Evolutionary conservation across 37 sponge, comb jelly and placozoan species (phyloP).

Genomic region (Ephydatia muelleri): DNA sequence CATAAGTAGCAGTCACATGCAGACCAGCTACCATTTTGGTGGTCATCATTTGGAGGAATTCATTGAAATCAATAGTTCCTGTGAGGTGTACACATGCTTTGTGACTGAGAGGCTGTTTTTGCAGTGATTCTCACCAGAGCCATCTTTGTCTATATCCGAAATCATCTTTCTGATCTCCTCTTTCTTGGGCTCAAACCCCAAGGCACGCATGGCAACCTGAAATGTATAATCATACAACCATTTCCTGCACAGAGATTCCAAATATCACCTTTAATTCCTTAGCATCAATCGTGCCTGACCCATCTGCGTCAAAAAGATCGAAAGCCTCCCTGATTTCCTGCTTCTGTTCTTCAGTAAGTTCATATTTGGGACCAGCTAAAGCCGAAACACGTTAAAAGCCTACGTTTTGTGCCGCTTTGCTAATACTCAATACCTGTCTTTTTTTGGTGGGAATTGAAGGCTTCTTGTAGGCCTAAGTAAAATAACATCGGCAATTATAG

Average conservation of each 20-base stretch:
- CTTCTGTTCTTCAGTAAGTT: slow-evolving; percentile 98
- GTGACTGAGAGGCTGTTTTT: not conserved
- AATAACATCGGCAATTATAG: not conserved
- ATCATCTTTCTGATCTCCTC: slow-evolving; percentile 98
- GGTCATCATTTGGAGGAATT: slow-evolving; percentile 98
- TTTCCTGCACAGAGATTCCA: too few relatives aligned
- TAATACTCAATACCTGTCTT: slow-evolving; percentile 24
- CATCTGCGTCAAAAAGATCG: slow-evolving; percentile 98
- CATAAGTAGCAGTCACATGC: not conserved
- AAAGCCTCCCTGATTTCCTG: slow-evolving; percentile 99
- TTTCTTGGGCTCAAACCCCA: slow-evolving; percentile 99
- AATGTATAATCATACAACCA: not conserved
- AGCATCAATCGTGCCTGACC: slow-evolving; percentile 94
- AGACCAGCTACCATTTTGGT: slow-evolving; percentile 85
- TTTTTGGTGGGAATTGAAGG: slow-evolving; percentile 41
- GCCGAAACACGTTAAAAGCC: not conserved
- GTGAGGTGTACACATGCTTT: not conserved
- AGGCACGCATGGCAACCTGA: slow-evolving; percentile 95
- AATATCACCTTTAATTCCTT: slow-evolving; percentile 94
- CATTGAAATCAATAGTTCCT: slow-evolving; percentile 98
- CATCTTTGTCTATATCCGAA: slow-evolving; percentile 93
- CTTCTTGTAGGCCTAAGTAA: slow-evolving; percentile 55
- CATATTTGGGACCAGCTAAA: slow-evolving; percentile 79
- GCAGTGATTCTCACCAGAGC: slow-evolving; percentile 61
- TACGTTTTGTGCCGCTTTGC: not conserved